A percentile compares a stretch with the other conserved stretches of the same genome.
Evolutionary conservation across 2,113 vertebrate species (phyloP).

Genomic region (Ancistrus triradiatus): DNA sequence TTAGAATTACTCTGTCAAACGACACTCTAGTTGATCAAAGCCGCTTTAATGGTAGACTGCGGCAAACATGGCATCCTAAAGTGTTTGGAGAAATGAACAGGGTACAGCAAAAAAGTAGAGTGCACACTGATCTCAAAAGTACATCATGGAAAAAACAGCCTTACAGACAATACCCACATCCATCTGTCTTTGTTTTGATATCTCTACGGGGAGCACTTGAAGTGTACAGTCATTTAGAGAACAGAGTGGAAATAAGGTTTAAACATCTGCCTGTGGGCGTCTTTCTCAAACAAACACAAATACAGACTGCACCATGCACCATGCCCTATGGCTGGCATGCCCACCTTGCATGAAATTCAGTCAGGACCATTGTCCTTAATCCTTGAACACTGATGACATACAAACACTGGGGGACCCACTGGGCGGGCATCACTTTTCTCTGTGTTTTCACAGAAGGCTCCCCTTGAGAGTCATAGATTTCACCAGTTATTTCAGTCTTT

Average conservation of each 20-base stretch:
- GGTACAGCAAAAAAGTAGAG: background rate
- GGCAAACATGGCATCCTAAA: background rate
- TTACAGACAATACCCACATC: background rate
- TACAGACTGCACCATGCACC: slow-evolving; percentile 5
- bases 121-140: background rate
- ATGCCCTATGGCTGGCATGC: slow-evolving; percentile 2
- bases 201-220: background rate
- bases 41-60: no score
- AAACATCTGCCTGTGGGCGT: slow-evolving; percentile 27
- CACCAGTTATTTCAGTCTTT: slow-evolving; percentile 67
- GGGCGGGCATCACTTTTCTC: slow-evolving; percentile 56
- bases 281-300: slow-evolving; percentile 19
- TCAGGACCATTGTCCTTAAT: slow-evolving; percentile 48
- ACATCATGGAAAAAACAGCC: background rate
- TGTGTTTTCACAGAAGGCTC: slow-evolving; percentile 60
- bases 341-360: slow-evolving; percentile 39
- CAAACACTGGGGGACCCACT: slow-evolving; percentile 45
- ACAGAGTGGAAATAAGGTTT: background rate
- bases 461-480: slow-evolving; percentile 65
- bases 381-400: slow-evolving; percentile 52
- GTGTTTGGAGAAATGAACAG: background rate
- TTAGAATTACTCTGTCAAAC: no score
- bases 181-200: background rate
- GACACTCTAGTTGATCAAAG: no score
- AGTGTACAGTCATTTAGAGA: slow-evolving; percentile 22